A percentile compares a stretch with the other conserved stretches of the same genome.
Evolutionary conservation across 2,888 invertebrate genomes (phyloP).

Genomic region (Aleiodes leptofemur): DNA sequence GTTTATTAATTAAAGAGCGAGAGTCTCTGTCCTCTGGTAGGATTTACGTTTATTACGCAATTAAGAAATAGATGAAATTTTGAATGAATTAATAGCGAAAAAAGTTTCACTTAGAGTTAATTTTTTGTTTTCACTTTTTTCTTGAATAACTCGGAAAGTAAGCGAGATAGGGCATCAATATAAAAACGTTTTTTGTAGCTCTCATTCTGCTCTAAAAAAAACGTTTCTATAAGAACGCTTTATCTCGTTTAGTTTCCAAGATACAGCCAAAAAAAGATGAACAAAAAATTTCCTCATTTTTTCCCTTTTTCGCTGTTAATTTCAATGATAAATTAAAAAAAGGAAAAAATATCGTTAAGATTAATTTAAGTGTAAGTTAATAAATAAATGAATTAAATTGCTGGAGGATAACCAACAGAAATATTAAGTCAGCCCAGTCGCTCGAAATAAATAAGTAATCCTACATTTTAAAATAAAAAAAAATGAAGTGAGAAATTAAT

Average conservation of each 20-base stretch:
- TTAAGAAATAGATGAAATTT: conserved; percentile 43
- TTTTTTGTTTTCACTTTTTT: too few relatives aligned
- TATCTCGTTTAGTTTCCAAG: too few relatives aligned
- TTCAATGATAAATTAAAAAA: too few relatives aligned
- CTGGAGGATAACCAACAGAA: conserved; percentile 48
- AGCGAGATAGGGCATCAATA: too few relatives aligned
- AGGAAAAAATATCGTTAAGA: conserved; percentile 51
- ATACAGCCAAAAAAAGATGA: too few relatives aligned
- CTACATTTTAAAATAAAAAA: conserved; percentile 49
- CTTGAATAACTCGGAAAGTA: too few relatives aligned
- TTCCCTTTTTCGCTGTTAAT: too few relatives aligned
- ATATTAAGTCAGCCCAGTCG: conserved; percentile 54
- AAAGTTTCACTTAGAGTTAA: conserved; percentile 41
- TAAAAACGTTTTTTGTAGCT: too few relatives aligned
- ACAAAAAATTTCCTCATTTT: too few relatives aligned
- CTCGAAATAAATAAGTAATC: conserved; percentile 55
- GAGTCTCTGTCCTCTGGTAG: conserved; percentile 67
- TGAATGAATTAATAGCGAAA: conserved; percentile 36
- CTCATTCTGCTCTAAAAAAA: too few relatives aligned
- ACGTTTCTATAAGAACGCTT: too few relatives aligned
- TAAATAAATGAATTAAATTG: conserved; percentile 55
- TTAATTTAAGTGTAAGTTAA: conserved; percentile 35
- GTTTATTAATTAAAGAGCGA: conserved; percentile 32
- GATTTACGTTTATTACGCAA: conserved; percentile 65
- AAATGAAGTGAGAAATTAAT: conserved; percentile 49